Conservation (phyloP, 1,140 invertebrate genomes). For the Apolygus lucorum region DNA sequence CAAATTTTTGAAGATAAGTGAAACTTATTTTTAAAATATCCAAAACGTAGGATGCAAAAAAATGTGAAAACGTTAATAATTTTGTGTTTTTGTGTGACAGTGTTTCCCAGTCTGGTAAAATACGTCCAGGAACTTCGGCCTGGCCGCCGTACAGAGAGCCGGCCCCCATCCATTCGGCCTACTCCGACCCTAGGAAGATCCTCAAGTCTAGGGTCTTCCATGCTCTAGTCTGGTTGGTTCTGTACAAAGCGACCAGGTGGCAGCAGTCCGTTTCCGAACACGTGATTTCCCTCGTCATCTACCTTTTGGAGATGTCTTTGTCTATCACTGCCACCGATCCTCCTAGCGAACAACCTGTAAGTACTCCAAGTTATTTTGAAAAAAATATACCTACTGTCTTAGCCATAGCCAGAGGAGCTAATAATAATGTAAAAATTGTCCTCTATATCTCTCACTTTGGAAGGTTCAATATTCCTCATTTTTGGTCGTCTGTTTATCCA, state of each 20-base stretch:
- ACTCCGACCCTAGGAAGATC: slow-evolving; percentile 59
- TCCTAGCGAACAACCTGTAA: neutral
- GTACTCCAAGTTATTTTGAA: too few species aligned
- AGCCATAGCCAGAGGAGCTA: too few species aligned
- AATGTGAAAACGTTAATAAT: neutral
- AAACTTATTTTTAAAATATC: too few species aligned
- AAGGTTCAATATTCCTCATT: too few species aligned
- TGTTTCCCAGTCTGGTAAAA: slow-evolving; percentile 54
- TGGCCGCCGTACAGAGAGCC: slow-evolving; percentile 80
- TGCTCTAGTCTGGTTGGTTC: slow-evolving; percentile 69
- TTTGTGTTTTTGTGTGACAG: slow-evolving; percentile 38
- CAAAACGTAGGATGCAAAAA: too few species aligned
- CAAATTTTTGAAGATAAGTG: neutral
- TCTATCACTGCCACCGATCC: slow-evolving; percentile 42
- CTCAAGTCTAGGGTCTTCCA: slow-evolving; percentile 74
- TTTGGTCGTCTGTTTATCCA: too few species aligned
- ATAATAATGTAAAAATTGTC: too few species aligned
- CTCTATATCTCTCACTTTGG: too few species aligned
- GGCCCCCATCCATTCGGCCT: slow-evolving; percentile 51
- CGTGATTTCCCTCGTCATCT: slow-evolving; percentile 72
- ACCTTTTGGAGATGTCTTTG: slow-evolving; percentile 76
- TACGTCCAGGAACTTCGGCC: slow-evolving; percentile 52
- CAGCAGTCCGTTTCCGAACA: slow-evolving; percentile 70
- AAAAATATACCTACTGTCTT: too few species aligned
- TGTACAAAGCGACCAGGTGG: slow-evolving; percentile 67